These are phyloP conservation scores for Coelogynopora nodosa DNA, from an alignment of 2,888 invertebrate genomes.

Conservation along the genomic window DNA sequence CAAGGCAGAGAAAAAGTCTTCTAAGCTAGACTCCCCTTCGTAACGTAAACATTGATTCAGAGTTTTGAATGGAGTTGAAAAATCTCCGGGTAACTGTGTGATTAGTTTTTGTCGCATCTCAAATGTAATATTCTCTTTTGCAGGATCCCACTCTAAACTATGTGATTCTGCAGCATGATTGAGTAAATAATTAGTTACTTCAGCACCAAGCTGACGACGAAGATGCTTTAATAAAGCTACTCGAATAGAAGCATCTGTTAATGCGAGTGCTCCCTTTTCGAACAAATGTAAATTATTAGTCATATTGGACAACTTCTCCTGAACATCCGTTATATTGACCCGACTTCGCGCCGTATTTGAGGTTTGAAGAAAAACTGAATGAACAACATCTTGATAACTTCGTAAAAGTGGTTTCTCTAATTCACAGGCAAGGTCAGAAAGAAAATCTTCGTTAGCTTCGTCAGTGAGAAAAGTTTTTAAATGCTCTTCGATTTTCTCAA, in stretches of 20 bases:
- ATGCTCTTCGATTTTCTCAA: not conserved
- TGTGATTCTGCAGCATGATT: not conserved
- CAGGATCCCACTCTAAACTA: not conserved
- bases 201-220: not conserved
- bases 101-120: not conserved
- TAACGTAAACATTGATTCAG: not conserved
- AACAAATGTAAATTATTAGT: not conserved
- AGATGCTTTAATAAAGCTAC: not conserved
- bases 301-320: not conserved
- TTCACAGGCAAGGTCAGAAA: not conserved
- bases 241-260: not conserved
- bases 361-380: not conserved
- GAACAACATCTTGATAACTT: not conserved
- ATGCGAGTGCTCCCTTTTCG: not conserved
- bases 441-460: not conserved
- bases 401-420: not conserved
- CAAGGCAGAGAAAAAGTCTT: not conserved
- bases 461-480: not conserved
- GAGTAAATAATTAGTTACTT: not conserved
- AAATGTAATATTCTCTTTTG: not conserved
- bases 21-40: not conserved
- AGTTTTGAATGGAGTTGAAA: not conserved
- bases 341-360: not conserved
- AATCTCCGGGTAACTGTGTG: not conserved
- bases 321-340: not conserved